These are phyloP conservation scores for Psephotus haematonotus DNA, from an alignment of 2,113 vertebrate genomes.

Conservation along the genomic window DNA sequence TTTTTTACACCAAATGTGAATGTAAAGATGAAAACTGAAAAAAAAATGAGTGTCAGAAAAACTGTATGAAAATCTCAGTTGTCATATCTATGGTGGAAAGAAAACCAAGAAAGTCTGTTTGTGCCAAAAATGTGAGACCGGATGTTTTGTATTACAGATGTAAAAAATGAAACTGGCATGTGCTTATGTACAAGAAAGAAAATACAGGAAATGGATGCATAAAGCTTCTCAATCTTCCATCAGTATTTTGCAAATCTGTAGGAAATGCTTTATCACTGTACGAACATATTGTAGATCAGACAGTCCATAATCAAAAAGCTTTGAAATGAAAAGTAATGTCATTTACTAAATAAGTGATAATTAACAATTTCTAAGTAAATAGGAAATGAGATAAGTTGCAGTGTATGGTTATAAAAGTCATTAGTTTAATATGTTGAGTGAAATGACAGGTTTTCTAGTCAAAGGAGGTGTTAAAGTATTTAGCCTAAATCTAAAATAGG, in stretches of 20 bases:
- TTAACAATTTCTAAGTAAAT: background rate
- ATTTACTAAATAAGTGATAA: background rate
- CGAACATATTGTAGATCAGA: background rate
- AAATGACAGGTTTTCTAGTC: background rate
- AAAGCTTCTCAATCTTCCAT: background rate
- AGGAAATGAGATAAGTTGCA: background rate
- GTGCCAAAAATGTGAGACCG: background rate
- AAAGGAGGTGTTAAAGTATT: background rate
- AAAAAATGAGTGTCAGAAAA: background rate
- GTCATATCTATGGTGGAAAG: background rate
- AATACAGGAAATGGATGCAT: background rate
- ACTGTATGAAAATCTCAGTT: background rate
- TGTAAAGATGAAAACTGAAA: background rate
- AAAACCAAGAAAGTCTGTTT: background rate
- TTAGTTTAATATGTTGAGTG: background rate
- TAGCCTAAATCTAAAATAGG: background rate
- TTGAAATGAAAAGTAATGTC: background rate
- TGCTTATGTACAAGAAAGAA: background rate
- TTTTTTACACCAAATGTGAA: background rate
- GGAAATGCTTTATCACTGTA: background rate
- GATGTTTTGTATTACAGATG: background rate
- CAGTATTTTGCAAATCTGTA: background rate
- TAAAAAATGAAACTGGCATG: background rate
- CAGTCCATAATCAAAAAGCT: background rate
- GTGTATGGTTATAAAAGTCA: background rate